Base-by-base conservation (phyloP, 2,888 invertebrate species). In the Brachyopa scutellaris region DNA sequence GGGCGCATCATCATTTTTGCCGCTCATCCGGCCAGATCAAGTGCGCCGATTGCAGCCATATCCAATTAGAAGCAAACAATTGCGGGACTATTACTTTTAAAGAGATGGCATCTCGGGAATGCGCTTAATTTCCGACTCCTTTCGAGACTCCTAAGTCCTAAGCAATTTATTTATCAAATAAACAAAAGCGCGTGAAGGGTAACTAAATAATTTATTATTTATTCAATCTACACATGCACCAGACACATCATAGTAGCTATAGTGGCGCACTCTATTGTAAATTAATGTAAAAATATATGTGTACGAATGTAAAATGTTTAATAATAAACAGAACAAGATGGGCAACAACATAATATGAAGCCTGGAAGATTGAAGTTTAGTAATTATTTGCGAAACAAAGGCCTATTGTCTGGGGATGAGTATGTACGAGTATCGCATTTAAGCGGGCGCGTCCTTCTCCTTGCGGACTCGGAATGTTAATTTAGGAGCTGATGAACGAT, bases 51-150 rank as follows among this genome's bases (percentile, higher is more conserved):
- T 82, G 53, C 66, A 61, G 53, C 47, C 40, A 45, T 53, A 61
- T 82, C 82, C 77, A 82, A 82, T 82, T 82, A 82, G 76, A 76
- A 72, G 36, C 42, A 70, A 77, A 72, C 82, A 82, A 82, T 77
- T 77, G 77, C 53, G 61, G 11, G 70, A 66, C 66, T 70, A 70
- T 80, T 40, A 64, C 51, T 17, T 61, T 45, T 53, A 61, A n/a
- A 70, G 38, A 64, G 70, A 47, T 70, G 62, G 38, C 51, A 57
- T 15, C 73, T 31, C 51, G 6, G 26, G 4, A 5, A 3, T 26
- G 26, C 26, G 26, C 26, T 26, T 26, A 6, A 17, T 38, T 23
- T 55, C 26, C 21, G n/a, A 13, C 5, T 7, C 26, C 13, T 64
- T 26, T 38, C 31, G 6, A 0, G 1, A 49, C 21, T 64, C 47